Evolutionary conservation across 2,113 vertebrate species (phyloP).

Genomic region (Myanophis thanlyinensis): DNA sequence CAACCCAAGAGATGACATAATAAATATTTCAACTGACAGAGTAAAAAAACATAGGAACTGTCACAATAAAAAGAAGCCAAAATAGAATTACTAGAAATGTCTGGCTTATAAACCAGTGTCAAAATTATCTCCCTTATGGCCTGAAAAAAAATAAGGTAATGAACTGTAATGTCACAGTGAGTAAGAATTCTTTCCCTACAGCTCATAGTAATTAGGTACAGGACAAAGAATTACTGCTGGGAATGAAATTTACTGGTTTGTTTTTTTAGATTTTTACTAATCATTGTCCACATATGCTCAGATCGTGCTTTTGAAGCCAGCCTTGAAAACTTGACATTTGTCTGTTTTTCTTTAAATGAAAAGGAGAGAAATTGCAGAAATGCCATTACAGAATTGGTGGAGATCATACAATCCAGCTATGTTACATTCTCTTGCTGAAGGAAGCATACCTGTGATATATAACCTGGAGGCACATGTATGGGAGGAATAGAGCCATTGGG

Average conservation of each 20-base stretch:
- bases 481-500: conserved; percentile 97
- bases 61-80: background rate
- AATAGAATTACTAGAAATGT: background rate
- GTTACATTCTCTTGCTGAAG: background rate
- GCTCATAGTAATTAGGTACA: background rate
- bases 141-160: background rate
- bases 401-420: background rate
- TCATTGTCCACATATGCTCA: background rate
- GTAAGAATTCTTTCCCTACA: background rate
- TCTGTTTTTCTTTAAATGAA: background rate
- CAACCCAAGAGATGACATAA: background rate
- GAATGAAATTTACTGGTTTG: background rate
- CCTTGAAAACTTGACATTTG: background rate
- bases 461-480: conserved; percentile 96
- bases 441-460: conserved; percentile 92
- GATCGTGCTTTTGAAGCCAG: background rate
- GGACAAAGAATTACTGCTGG: background rate
- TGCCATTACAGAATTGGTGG: background rate
- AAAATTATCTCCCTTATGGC: background rate
- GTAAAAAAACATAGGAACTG: accelerated
- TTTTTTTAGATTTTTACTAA: background rate
- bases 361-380: background rate
- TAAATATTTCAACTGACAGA: background rate
- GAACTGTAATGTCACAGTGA: background rate
- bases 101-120: background rate